These are phyloP conservation scores for Stratiomys singularior DNA, from an alignment of 2,888 invertebrate species.

Conservation along the genomic window DNA sequence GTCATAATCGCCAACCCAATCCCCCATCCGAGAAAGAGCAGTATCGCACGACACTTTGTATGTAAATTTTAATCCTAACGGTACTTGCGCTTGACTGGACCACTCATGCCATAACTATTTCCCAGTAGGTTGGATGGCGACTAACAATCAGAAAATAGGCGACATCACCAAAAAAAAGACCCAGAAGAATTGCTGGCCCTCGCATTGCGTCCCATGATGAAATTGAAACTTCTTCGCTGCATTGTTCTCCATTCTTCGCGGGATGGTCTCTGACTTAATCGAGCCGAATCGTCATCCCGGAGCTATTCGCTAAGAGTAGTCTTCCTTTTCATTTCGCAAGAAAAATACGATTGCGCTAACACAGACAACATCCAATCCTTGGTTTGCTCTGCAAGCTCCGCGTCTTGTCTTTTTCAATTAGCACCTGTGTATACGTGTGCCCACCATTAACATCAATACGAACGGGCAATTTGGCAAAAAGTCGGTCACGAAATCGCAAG, in stretches of 20 bases:
- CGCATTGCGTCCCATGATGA: conserved; percentile 34
- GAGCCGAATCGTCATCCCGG: not conserved
- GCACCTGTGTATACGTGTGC: conserved; percentile 45
- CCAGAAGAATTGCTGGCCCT: not conserved
- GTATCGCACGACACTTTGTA: conserved; percentile 39
- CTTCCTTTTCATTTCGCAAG: conserved; percentile 29
- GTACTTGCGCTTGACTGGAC: conserved; percentile 42
- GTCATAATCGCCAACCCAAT: conserved; percentile 14
- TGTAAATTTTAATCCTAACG: conserved; percentile 43
- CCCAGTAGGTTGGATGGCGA: conserved; percentile 6
- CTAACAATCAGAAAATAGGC: not conserved
- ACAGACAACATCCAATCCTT: not conserved
- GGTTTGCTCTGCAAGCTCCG: not conserved
- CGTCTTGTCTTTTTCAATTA: conserved; percentile 33
- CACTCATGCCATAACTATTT: conserved; percentile 34
- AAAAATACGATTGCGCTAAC: not conserved
- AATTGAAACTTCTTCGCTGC: conserved; percentile 28
- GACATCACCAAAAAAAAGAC: not conserved
- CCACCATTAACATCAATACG: conserved; percentile 45
- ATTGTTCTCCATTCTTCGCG: not conserved
- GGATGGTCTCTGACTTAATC: not conserved
- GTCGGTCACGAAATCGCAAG: conserved; percentile 66
- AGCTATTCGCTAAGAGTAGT: not conserved
- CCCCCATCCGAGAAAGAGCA: not conserved
- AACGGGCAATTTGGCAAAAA: conserved; percentile 54